Base-by-base conservation (phyloP, 2,113 vertebrate species). In the Scomber japonicus region DNA sequence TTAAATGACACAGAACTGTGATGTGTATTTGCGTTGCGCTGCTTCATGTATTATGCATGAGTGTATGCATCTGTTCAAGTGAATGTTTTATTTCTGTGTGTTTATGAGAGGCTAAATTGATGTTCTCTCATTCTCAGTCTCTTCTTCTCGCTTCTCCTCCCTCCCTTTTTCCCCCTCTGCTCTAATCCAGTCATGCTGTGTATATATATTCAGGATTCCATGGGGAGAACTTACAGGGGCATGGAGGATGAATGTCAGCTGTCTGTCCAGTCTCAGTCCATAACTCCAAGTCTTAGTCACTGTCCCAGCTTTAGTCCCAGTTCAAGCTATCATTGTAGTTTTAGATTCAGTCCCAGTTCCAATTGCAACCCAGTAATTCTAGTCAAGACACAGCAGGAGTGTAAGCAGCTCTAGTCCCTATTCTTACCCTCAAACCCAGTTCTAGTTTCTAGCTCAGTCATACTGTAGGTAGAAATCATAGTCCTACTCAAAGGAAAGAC, bases 221-320 rank as follows among this genome's bases (percentile, higher is more conserved):
- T 40, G 8, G 35, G 35, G 85, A 90, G 81, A 14, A 54, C 48
- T 65, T 84, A 91, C 92, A 40, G 80, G 82, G 89, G 91, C 31
- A 50, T 51, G 8, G 21, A 66, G 48, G 65, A 53, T 27, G 24
- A 19, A 56, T 35, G 46, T 63, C 51, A 45, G 30, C 59, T 57
- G 45, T 75, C 16, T 46, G 24, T 59, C 59, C 27, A 31, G 3
- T 8, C 46, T 49, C 44, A 67, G 46, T 31, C 49, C 67, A 51
- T 61, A 13, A 3, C 27, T 62, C 12, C 27, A 65, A 40, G 35
- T 40, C 35, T 9, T 40, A 40, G 35, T 9, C 35, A 2, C 35
- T 40, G 6, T 40, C 35, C 35, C 35, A 40, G 35, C 8, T 40
- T 40, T 7, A 40, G 35, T 40, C 35, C 35, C 8, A 40, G 35